Base-by-base conservation (phyloP, 2,888 invertebrate species). In the Stomorhina lunata region DNA sequence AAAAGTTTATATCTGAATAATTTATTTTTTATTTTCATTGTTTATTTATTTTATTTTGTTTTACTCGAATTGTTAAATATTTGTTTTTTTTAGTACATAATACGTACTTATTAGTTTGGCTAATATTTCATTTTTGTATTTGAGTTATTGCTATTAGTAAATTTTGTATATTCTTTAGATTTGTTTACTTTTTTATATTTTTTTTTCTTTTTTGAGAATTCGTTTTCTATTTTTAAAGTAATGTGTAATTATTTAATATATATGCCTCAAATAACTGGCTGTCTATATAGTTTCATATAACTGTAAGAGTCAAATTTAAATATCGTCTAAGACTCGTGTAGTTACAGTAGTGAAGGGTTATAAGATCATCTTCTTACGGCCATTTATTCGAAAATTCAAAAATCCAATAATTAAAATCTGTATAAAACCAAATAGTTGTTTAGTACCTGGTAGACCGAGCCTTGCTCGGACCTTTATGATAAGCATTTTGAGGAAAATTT, bases 11-110 rank as follows among this genome's bases (percentile, higher is more conserved):
- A n/a, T n/a, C n/a, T n/a, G n/a, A n/a, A n/a, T n/a, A n/a, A n/a
- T 57, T 10, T 55, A 17, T 29, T 40, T 15, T 40, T 40, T 40
- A 15, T 40, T 40, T 40, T 40, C 15, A 40, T 40, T 15, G n/a
- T 40, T 40, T 40, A 40, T 40, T 40, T 53, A 40, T 40, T 63
- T 6, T 34, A 40, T 68, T 61, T 77, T 76, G 59, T 76, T 77
- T 68, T 68, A 68, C 76, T 40, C 53, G 40, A 68, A 40, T 37
- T 68, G 27, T 17, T 59, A n/a, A 68, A 61, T 68, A 43, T 68
- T 77, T 68, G 61, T 53, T 77, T 53, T 25, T 32, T 45, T 50
- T 59, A 50, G 27, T 50, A 34, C n/a, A 40, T 20, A 20, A 43
- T 66, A n/a, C n/a, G n/a, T n/a, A n/a, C n/a, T n/a, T n/a, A 34